Percentiles rank a stretch among this genome's conserved stretches.
These are phyloP conservation scores for Glyptemys insculpta DNA, from an alignment of 2,797 vertebrate genomes.

Conservation along the genomic window DNA sequence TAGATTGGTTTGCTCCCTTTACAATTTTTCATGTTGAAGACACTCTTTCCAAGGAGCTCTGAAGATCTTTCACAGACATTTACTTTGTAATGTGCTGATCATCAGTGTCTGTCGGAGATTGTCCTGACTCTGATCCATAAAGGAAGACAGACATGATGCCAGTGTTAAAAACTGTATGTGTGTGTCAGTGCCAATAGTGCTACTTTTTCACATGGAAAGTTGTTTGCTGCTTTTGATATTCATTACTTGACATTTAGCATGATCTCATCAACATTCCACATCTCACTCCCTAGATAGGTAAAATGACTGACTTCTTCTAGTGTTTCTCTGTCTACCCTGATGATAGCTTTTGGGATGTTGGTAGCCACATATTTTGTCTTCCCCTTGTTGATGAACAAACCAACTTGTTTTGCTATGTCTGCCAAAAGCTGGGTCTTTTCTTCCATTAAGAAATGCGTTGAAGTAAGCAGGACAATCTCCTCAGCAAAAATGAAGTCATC, in stretches of 20 bases:
- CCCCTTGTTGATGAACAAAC: neutral
- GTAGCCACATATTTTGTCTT: neutral
- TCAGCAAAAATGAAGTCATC: neutral
- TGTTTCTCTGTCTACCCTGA: neutral
- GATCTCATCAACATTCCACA: neutral
- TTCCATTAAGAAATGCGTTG: neutral
- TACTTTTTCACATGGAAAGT: neutral
- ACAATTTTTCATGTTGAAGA: neutral
- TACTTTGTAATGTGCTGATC: neutral
- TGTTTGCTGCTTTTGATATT: neutral
- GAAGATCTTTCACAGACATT: neutral
- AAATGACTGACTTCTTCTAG: neutral
- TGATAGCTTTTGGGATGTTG: neutral
- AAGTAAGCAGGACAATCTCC: neutral
- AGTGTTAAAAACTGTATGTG: neutral
- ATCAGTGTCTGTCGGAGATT: neutral
- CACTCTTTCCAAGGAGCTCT: neutral
- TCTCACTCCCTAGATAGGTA: neutral
- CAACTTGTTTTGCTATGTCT: neutral
- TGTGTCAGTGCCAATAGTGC: neutral
- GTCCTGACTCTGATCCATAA: neutral
- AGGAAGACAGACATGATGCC: neutral
- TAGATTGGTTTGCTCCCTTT: neutral
- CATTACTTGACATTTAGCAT: neutral
- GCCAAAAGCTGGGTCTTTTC: neutral